These are phyloP conservation scores for Dendrolimus kikuchii DNA, from an alignment of 1,140 invertebrate genomes.

Conservation along the genomic window DNA sequence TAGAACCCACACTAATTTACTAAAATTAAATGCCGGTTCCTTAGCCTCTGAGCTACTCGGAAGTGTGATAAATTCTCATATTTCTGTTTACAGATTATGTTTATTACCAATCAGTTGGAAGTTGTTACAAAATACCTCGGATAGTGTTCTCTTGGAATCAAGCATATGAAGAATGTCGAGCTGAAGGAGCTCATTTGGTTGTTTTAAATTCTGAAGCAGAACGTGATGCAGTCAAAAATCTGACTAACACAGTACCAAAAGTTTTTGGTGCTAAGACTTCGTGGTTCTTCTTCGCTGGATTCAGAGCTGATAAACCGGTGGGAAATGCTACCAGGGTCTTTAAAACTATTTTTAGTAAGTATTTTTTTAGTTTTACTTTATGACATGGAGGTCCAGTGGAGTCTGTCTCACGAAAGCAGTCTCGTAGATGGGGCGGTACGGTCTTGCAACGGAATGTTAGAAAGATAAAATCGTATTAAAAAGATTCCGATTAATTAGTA, in stretches of 20 bases:
- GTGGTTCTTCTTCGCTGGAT: constrained; percentile 34
- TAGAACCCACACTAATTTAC: too few relatives aligned
- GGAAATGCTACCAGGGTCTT: constrained; percentile 24
- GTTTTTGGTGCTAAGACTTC: constrained; percentile 1
- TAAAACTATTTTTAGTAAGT: constrained; percentile 49
- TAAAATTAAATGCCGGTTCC: too few relatives aligned
- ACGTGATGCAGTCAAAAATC: constrained; percentile 20
- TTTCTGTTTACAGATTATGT: constrained; percentile 28
- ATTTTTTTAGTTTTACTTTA: too few relatives aligned
- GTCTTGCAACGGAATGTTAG: too few relatives aligned
- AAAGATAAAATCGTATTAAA: too few relatives aligned
- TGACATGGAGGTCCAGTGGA: too few relatives aligned
- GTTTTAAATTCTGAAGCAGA: constrained; percentile 48
- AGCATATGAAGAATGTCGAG: constrained; percentile 36
- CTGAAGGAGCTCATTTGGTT: constrained; percentile 38
- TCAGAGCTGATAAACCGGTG: constrained; percentile 23
- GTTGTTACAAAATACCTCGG: constrained; percentile 43
- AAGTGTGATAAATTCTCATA: constrained; percentile 5
- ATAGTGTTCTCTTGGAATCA: constrained; percentile 34
- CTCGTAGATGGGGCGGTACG: too few relatives aligned
- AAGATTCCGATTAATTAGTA: too few relatives aligned
- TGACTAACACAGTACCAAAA: constrained; percentile 10
- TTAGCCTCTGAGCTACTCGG: too few relatives aligned
- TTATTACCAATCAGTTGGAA: constrained; percentile 25
- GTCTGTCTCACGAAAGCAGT: too few relatives aligned